Evolutionary conservation across 2,797 vertebrate species (phyloP), one percentile per base, ranked within the genome.

Genomic region (Mus spretus): DNA sequence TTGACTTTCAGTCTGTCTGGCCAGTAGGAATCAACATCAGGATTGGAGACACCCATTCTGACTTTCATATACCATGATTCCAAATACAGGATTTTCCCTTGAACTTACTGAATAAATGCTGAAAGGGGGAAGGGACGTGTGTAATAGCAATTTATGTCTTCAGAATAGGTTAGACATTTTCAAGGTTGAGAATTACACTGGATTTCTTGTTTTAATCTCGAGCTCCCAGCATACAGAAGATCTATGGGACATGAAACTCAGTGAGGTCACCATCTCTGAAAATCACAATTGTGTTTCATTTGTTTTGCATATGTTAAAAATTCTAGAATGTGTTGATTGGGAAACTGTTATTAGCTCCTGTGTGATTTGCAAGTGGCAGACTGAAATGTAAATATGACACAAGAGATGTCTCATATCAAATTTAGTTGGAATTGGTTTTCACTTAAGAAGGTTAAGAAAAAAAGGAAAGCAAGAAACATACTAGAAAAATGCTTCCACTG

Each of bases 351-450:
- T 78, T 87, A 55, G 47, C 22, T 12, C 59, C 53, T 47, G 13
- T 78, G 24, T 75, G 47, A 88, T 79, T 94, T 89, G 88, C 74
- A 59, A 93, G 78, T 77, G 81, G 17, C 17, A 94, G 67, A 96
- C 28, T 2, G 57, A 83, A 85, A 55, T 31, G 61, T 53, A 88
- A 77, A 75, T 65, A 78, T 65, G 89, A 85, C 2, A 11, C 57
- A 88, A 53, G 55, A 26, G 78, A 57, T 84, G n/a, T 87, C n/a
- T 94, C 63, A 59, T 26, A 19, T 24, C 12, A 89, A 26, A 88
- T 55, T 59, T 84, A 84, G n/a, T 93, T 31, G 72, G 86, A 96
- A 86, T 72, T 7, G 34, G 11, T 85, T 96, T 84, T 34, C 26
- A 81, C 44, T 70, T 97, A 15, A 89, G 74, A 94, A 89, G 91